phyloP scores from a whole-genome alignment of 2,888 invertebrate species.

The Liopterus haemorrhoidalis region DNA sequence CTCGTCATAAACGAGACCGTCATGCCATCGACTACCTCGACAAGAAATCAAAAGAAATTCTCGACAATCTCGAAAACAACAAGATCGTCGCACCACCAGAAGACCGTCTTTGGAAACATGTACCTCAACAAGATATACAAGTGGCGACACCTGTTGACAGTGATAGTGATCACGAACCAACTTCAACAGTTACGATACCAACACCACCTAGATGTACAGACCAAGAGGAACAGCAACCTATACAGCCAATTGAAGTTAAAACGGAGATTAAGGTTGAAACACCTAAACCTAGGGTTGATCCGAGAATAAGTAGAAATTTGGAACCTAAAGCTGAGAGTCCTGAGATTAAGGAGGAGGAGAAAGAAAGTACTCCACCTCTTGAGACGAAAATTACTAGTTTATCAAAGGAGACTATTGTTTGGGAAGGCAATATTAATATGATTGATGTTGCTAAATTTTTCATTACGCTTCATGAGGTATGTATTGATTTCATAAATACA shows the following conservation, averaged over 20 bases:
- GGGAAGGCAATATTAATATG: constrained; percentile 86
- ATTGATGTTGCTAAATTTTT: constrained; percentile 85
- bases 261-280: no score
- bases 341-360: no score
- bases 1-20: constrained; percentile 40
- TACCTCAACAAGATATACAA: constrained; percentile 44
- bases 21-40: constrained; percentile 42
- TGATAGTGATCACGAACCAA: constrained; percentile 72
- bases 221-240: constrained; percentile 36
- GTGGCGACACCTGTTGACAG: constrained; percentile 45
- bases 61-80: constrained; percentile 45
- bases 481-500: no score
- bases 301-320: no score
- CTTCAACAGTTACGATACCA: constrained; percentile 68
- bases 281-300: no score
- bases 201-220: constrained; percentile 48
- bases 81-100: constrained; percentile 48
- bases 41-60: constrained; percentile 45
- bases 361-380: no score
- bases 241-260: no score
- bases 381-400: constrained; percentile 11
- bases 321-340: no score
- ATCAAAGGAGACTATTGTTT: constrained; percentile 43
- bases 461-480: constrained; percentile 72
- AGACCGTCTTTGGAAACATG: constrained; percentile 51